Evolutionary conservation across 1,140 invertebrate genomes (phyloP), one percentile per base, ranked within the genome.

Genomic region (Diorhabda sublineata): DNA sequence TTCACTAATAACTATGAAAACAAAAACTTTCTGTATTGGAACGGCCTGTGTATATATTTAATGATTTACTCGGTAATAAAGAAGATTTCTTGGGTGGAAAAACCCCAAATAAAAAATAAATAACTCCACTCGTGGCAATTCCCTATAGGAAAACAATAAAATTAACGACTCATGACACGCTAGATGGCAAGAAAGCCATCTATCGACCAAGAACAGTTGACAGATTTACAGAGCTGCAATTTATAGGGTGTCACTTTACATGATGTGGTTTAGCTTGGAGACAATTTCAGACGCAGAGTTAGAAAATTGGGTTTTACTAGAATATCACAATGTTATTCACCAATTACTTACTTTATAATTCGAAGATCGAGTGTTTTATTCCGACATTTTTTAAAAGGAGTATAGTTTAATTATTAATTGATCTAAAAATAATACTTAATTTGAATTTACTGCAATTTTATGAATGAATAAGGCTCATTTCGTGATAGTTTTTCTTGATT

Each of bases 81-180:
- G 26, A 52, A 3, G 6, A 52, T 52, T 52, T 4, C 47, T 52
- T 52, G 47, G n/a, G 26, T 26, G 6, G 4, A 52, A 52, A 52
- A 52, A 52, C 47, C 6, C 47, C 47, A 52, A 52, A 52, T n/a
- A 52, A 52, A 52, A 52, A 52, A 52, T 52, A 52, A 52, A 52
- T 52, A 52, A 52, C 47, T 52, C n/a, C n/a, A 52, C 47, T 52
- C 2, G 6, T 52, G 47, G 47, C 47, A 52, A 52, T 52, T 52
- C 47, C 47, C 47, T 52, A 52, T 52, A 52, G 47, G 47, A 52
- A 52, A 52, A 52, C 47, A 52, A 52, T 52, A 52, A 52, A 52
- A 52, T 52, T 52, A 52, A 52, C 47, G 47, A 52, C 47, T 52
- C 47, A 52, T 52, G 47, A 52, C 47, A 52, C 47, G 47, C 47